Conservation (phyloP, 2,888 invertebrate species). For the Scotopteryx bipunctaria region DNA sequence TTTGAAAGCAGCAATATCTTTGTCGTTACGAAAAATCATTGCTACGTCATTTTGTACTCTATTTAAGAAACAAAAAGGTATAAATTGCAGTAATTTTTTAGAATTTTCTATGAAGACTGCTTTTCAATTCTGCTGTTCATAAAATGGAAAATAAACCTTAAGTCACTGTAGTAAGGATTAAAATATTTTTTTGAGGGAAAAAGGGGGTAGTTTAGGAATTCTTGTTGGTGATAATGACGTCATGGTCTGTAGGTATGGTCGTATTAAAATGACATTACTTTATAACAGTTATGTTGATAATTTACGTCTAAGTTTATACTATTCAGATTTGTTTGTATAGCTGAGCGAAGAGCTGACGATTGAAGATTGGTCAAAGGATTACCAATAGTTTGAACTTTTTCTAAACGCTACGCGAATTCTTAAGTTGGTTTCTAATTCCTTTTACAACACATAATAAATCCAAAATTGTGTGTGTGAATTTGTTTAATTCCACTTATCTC, state of each 20-base stretch:
- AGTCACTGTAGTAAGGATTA: neutral
- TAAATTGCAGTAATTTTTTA: slow-evolving; percentile 51
- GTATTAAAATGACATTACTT: slow-evolving; percentile 81
- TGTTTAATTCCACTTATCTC: too few relatives aligned
- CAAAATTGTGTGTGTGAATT: too few relatives aligned
- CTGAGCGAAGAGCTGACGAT: slow-evolving; percentile 6
- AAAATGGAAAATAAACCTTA: slow-evolving; percentile 41
- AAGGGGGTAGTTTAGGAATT: slow-evolving; percentile 4
- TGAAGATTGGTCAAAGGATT: neutral
- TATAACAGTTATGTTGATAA: slow-evolving; percentile 66
- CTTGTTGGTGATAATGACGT: slow-evolving; percentile 71
- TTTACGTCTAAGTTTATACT: slow-evolving; percentile 61
- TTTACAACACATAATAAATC: too few relatives aligned
- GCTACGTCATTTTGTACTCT: slow-evolving; percentile 52
- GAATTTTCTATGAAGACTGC: slow-evolving; percentile 41
- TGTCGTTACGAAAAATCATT: slow-evolving; percentile 17
- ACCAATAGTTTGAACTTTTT: neutral
- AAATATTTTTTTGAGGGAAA: neutral
- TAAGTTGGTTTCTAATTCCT: too few relatives aligned
- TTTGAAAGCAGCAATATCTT: slow-evolving; percentile 22
- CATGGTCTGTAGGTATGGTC: slow-evolving; percentile 64
- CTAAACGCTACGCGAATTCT: neutral
- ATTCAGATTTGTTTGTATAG: slow-evolving; percentile 46
- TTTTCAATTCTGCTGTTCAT: slow-evolving; percentile 8
- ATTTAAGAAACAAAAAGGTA: slow-evolving; percentile 47